Base-by-base conservation (phyloP, 2,888 invertebrate genomes). In the Schizaphis graminum region DNA sequence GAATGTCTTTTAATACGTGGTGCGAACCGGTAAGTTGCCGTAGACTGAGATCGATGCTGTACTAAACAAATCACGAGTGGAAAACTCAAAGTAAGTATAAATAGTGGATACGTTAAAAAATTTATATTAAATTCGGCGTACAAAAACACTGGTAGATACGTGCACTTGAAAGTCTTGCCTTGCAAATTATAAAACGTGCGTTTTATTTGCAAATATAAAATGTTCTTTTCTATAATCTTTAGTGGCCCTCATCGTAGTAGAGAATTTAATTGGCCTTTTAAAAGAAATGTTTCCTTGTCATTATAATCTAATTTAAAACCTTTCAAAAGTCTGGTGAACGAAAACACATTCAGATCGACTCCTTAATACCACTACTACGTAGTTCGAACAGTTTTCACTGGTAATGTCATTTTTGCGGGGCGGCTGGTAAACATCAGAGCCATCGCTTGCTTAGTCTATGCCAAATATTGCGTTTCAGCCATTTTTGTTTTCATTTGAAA, bases 281-380 rank as follows among this genome's bases (percentile, higher is more conserved):
- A 10, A 61, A 86, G 47, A 28, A 92, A 86, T 8, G 85, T 57
- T 53, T 56, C 41, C 28, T n/a, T 24, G 91, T 35, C 26, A 41
- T 49, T 49, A 49, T 92, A 92, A 92, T 87, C 49, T 35, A 67
- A 92, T 92, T 92, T 49, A 28, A 92, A 92, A 92, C 92, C 92
- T 87, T 92, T 92, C 28, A 61, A 57, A 47, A 44, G 47, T 61
- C 61, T 41, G 28, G 28, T 11, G 10, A 86, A 86, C 61, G 49
- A 92, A 92, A 92, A 92, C 87, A 87, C 87, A 49, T 35, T 53
- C 77, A 53, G 28, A 53, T 49, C 53, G 41, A 26, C 89, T 89
- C 61, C 35, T 16, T 28, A 85, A 87, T n/a, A 87, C 21, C 24
- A 3, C 44, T 26, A 87, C 57, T 89, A 44, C 61, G 44, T 61